These are phyloP conservation scores for Gastrophysa polygoni DNA, from an alignment of 2,888 invertebrate species.

Conservation along the genomic window DNA sequence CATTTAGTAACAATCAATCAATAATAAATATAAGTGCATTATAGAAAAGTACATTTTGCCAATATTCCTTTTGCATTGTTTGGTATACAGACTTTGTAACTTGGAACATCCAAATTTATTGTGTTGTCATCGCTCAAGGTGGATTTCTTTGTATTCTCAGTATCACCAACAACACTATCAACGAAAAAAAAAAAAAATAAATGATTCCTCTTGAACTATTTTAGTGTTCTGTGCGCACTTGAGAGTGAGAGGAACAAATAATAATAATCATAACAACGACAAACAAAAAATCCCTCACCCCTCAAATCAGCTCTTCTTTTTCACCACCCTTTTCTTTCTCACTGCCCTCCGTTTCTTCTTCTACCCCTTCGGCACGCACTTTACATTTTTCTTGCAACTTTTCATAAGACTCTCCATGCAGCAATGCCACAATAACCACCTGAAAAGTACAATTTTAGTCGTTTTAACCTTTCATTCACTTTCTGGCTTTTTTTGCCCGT, in stretches of 20 bases:
- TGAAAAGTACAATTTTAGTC: neutral
- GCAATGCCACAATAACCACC: conserved; percentile 77
- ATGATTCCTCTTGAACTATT: too few species aligned
- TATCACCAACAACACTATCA: too few species aligned
- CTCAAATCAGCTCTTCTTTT: neutral
- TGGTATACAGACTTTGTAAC: too few species aligned
- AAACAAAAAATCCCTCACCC: neutral
- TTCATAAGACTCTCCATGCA: conserved; percentile 63
- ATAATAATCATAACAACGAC: neutral
- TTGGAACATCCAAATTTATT: too few species aligned
- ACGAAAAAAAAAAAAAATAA: too few species aligned
- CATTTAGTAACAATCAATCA: neutral
- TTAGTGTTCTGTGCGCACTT: neutral
- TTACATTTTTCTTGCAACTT: conserved; percentile 44
- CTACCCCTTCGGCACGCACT: conserved; percentile 19
- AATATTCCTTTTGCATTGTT: too few species aligned
- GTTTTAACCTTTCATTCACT: too few species aligned
- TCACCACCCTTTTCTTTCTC: conserved; percentile 15
- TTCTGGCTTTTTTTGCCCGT: too few species aligned
- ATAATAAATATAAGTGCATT: too few species aligned
- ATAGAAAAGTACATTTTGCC: too few species aligned
- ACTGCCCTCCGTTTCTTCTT: conserved; percentile 17
- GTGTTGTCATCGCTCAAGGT: too few species aligned
- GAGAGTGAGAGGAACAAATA: neutral
- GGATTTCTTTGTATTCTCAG: too few species aligned